phyloP scores from a whole-genome alignment of 2,797 vertebrate genomes.

The Momotus momota region DNA sequence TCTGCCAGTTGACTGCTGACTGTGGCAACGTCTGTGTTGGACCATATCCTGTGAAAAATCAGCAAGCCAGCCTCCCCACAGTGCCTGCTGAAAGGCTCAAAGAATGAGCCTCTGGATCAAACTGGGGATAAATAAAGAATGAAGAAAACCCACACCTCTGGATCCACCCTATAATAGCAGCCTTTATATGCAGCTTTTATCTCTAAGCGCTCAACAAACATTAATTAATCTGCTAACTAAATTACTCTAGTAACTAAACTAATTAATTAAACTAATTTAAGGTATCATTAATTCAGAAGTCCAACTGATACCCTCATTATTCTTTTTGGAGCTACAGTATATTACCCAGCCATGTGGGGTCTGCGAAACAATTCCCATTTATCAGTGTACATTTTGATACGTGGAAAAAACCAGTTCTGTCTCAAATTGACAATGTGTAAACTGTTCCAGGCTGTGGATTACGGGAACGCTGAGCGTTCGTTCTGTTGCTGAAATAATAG shows the following conservation, averaged over 20 bases:
- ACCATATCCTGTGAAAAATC: not conserved
- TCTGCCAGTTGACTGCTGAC: not conserved
- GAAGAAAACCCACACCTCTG: not conserved
- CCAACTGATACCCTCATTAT: conserved; percentile 67
- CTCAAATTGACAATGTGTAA: conserved; percentile 74
- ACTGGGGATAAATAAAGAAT: not conserved
- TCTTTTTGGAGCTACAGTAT: conserved; percentile 45
- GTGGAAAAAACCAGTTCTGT: conserved; percentile 58
- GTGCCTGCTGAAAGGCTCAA: not conserved
- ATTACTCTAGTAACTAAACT: conserved; percentile 73
- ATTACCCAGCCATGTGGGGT: conserved; percentile 45
- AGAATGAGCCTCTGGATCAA: not conserved
- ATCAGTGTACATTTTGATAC: conserved; percentile 61
- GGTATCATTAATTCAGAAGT: conserved; percentile 77
- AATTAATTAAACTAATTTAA: conserved; percentile 81
- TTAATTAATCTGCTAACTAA: conserved; percentile 77
- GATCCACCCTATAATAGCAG: conserved; percentile 12
- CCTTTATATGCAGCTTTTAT: conserved; percentile 40
- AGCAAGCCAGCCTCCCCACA: not conserved
- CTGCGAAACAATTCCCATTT: conserved; percentile 66
- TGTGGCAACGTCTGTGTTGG: not conserved
- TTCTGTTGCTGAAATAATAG: conserved; percentile 77
- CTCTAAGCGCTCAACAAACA: conserved; percentile 60
- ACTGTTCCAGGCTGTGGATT: conserved; percentile 71
- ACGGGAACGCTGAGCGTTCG: not conserved